Conservation (phyloP, 2,113 vertebrate species). For the Halichoerus grypus region DNA sequence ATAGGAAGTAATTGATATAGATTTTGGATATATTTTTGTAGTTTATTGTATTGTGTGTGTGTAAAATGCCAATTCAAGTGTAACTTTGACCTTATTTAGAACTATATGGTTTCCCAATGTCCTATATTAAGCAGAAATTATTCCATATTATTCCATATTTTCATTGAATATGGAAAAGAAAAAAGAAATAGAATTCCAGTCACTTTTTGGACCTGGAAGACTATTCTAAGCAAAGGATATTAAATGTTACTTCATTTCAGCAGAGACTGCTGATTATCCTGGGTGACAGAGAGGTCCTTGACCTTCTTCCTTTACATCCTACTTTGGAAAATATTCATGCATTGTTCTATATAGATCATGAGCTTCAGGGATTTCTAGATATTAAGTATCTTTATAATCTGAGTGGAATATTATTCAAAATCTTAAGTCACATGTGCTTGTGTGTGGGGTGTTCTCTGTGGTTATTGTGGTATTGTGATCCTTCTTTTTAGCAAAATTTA, state of each 20-base stretch:
- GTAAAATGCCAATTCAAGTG: background rate
- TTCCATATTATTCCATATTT: background rate
- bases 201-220: background rate
- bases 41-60: background rate
- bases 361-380: background rate
- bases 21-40: background rate
- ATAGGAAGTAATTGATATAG: background rate
- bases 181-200: background rate
- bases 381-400: background rate
- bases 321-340: background rate
- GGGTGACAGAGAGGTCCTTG: background rate
- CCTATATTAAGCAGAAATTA: background rate
- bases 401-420: background rate
- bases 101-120: background rate
- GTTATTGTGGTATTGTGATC: background rate
- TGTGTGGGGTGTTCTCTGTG: background rate
- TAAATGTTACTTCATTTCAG: background rate
- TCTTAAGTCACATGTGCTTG: background rate
- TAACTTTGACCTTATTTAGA: background rate
- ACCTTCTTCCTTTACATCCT: background rate
- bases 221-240: background rate
- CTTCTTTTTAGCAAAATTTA: background rate
- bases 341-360: background rate
- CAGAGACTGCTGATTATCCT: background rate
- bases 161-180: background rate